Percentiles rank a stretch among this genome's conserved stretches.
Conservation (phyloP, 2,113 vertebrate species). For the Campylorhamphus procurvoides region DNA sequence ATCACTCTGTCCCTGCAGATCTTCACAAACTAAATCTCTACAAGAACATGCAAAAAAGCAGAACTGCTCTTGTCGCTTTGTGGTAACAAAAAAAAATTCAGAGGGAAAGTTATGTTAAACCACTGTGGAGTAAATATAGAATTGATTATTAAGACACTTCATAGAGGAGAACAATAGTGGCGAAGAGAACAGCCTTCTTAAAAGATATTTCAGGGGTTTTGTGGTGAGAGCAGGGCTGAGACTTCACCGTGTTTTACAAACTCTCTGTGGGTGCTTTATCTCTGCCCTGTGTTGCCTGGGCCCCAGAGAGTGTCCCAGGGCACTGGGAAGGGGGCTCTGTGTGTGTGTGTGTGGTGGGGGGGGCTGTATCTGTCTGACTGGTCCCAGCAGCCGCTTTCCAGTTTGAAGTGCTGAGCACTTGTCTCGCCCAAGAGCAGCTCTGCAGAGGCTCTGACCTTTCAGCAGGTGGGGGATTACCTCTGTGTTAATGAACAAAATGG, state of each 20-base stretch:
- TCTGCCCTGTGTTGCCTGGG: accelerated
- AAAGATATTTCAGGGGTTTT: background rate
- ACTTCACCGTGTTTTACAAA: accelerated
- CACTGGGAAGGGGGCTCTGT: background rate
- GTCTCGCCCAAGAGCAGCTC: background rate
- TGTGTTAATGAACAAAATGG: background rate
- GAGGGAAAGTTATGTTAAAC: background rate
- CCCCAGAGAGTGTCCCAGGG: accelerated
- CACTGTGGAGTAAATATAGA: background rate
- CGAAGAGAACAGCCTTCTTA: background rate
- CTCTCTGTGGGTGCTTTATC: accelerated
- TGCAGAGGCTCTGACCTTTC: background rate
- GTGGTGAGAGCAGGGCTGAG: background rate
- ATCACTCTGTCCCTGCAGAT: background rate
- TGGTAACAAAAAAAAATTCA: background rate
- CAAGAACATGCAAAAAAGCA: background rate
- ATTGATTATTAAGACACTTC: background rate
- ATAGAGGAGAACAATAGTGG: background rate
- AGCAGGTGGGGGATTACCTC: background rate
- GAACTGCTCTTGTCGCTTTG: background rate
- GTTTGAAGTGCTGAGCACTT: accelerated
- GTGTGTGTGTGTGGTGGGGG: background rate
- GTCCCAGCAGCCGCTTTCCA: accelerated
- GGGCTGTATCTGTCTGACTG: accelerated
- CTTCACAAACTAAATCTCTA: background rate